Conservation (phyloP, 1,140 invertebrate genomes). For the Drosophila pachea region DNA sequence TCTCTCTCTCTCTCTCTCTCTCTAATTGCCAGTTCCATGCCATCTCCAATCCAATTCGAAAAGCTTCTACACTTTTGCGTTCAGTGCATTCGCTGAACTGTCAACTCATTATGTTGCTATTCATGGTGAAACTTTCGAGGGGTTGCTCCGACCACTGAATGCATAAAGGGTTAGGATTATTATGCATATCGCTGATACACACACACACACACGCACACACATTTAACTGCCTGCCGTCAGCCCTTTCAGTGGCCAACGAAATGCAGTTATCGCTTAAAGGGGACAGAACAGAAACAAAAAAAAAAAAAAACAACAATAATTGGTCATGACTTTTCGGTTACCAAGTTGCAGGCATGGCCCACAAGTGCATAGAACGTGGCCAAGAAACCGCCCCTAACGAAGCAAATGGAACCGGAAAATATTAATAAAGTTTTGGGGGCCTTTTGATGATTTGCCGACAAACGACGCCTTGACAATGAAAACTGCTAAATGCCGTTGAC, state of each 20-base stretch:
- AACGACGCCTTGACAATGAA: conserved; percentile 71
- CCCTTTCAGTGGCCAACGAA: conserved; percentile 25
- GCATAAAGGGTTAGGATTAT: conserved; percentile 64
- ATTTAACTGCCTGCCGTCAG: conserved; percentile 8
- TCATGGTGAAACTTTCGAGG: conserved; percentile 50
- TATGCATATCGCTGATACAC: conserved; percentile 43
- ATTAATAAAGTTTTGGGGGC: conserved; percentile 66
- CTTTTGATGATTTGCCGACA: conserved; percentile 69
- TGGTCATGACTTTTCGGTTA: conserved; percentile 76
- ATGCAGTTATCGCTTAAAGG: conserved; percentile 33
- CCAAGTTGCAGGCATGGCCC: conserved; percentile 39
- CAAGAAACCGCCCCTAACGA: conserved; percentile 14
- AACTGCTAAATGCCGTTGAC: conserved; percentile 67
- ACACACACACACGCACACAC: neutral
- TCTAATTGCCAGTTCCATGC: too few species aligned
- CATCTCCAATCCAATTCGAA: neutral
- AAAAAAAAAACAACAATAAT: conserved; percentile 65
- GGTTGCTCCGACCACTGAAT: conserved; percentile 22
- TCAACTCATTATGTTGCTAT: conserved; percentile 60
- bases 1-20: too few species aligned
- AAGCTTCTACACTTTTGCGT: neutral
- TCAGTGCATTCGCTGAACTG: conserved; percentile 46
- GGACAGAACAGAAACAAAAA: conserved; percentile 12
- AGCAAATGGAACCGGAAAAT: conserved; percentile 43
- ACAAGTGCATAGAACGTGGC: conserved; percentile 24